Base-by-base conservation (phyloP, 2,888 invertebrate genomes). In the Drosophila dives region DNA sequence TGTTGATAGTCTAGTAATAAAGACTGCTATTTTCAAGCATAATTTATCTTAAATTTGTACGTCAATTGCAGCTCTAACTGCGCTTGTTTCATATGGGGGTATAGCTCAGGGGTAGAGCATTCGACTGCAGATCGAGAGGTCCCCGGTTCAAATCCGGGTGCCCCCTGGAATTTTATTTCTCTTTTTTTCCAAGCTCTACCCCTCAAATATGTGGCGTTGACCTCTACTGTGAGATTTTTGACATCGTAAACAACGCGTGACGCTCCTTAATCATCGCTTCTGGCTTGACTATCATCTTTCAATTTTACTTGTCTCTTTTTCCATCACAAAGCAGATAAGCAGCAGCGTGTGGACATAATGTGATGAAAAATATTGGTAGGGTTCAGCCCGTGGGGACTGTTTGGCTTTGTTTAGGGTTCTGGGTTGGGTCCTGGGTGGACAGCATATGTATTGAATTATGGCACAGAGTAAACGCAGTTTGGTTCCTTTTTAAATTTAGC, bases 71-170 rank as follows among this genome's bases (percentile, higher is more conserved):
- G 55, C 64, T 68, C 33, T 17, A n/a, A 51, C 32, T 17, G 12
- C 7, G 0, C 0, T 0, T 0, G 8, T 8, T 45, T 48, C 63
- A 68, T 33, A 32, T 61, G 77, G 89, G 88, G 87, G 86, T 77
- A 89, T 87, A 82, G 87, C 87, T 87, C 81, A 87, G 89, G 69
- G 90, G 87, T 88, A 90, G 89, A 88, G 89, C 86, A 86, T 88
- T 88, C 81, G 86, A 83, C 86, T 88, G 87, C 90, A 88, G 90
- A 84, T 86, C 89, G 90, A 90, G 77, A 88, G 90, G 89, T 86
- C 86, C 86, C 88, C 82, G 88, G 90, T 88, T 90, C 87, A 86
- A 88, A 80, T 90, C 90, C 87, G 89, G 90, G 77, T 88, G 90
- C 84, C 89, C 89, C 89, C 86, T 86, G 15, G 32, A 10, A 54